Conservation (phyloP, 1,140 invertebrate genomes). For the Odontomachus brunneus region DNA sequence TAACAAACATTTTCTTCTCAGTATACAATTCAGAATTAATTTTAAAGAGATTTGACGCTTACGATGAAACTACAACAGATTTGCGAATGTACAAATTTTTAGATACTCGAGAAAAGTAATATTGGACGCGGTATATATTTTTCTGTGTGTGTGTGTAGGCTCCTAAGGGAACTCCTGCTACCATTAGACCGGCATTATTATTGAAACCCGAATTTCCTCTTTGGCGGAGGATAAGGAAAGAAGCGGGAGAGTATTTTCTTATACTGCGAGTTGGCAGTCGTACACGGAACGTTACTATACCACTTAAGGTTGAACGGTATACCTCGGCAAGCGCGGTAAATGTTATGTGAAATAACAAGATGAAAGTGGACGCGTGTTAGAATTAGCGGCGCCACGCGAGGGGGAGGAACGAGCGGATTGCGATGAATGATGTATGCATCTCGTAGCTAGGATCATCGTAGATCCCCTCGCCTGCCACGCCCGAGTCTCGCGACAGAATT, state of each 20-base stretch:
- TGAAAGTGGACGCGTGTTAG: slow-evolving; percentile 11
- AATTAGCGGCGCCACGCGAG: slow-evolving; percentile 11
- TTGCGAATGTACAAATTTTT: too few relatives aligned
- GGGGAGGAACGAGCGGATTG: slow-evolving; percentile 58
- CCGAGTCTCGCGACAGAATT: slow-evolving; percentile 73
- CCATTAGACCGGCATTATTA: too few relatives aligned
- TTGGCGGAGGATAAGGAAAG: not conserved
- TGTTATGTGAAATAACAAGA: slow-evolving; percentile 49
- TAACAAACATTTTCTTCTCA: too few relatives aligned
- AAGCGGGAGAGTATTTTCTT: not conserved
- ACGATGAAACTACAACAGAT: too few relatives aligned
- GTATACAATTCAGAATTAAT: too few relatives aligned
- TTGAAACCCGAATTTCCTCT: not conserved
- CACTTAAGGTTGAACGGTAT: not conserved
- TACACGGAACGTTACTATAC: not conserved
- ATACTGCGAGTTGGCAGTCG: too few relatives aligned
- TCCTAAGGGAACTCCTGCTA: too few relatives aligned
- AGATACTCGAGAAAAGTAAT: too few relatives aligned
- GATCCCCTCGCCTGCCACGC: slow-evolving; percentile 70
- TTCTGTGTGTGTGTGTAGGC: too few relatives aligned
- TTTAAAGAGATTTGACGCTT: too few relatives aligned
- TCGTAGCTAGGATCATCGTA: slow-evolving; percentile 64
- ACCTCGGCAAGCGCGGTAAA: slow-evolving; percentile 9
- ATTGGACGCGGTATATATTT: too few relatives aligned
- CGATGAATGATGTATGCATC: slow-evolving; percentile 65